phyloP scores from a whole-genome alignment of 2,888 invertebrate species.

The Mesorhabditis belari region DNA sequence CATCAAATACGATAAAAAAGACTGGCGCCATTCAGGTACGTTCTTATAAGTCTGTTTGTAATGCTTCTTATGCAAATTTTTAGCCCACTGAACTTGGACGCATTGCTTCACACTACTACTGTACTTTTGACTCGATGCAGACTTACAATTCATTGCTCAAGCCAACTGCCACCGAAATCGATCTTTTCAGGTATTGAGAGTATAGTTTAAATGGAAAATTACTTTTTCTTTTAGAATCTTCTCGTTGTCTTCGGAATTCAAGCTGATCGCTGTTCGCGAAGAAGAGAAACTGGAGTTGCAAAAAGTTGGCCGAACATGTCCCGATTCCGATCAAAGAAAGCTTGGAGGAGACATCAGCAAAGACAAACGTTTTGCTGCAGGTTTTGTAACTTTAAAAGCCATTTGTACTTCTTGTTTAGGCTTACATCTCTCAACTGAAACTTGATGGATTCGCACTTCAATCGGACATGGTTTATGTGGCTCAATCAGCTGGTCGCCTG shows the following conservation, averaged over 20 bases:
- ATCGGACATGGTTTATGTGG: conserved; percentile 98
- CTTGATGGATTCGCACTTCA: conserved; percentile 95
- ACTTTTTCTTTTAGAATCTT: conserved; percentile 65
- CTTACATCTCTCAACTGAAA: conserved; percentile 95
- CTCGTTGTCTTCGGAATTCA: conserved; percentile 92
- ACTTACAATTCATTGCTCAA: conserved; percentile 92
- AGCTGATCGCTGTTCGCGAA: conserved; percentile 57
- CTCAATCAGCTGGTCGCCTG: conserved; percentile 88
- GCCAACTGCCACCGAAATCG: conserved; percentile 92
- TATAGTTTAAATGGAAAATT: neutral
- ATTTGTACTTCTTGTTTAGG: conserved; percentile 61
- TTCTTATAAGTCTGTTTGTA: too few species aligned
- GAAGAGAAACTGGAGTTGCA: conserved; percentile 94
- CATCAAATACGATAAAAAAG: conserved; percentile 86
- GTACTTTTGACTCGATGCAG: conserved; percentile 90
- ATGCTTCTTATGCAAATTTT: too few species aligned
- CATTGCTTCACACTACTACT: conserved; percentile 96
- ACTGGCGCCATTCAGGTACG: conserved; percentile 64
- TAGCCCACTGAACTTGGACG: conserved; percentile 88
- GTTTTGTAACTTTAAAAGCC: conserved; percentile 4
- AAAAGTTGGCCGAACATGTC: conserved; percentile 86
- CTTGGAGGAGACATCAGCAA: conserved; percentile 94
- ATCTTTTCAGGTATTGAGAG: conserved; percentile 75
- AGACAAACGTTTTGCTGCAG: conserved; percentile 58
- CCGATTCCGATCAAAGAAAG: conserved; percentile 98